Evolutionary conservation across 2,888 invertebrate species (phyloP), one percentile per base, ranked within the genome.

Genomic region (Pseudococcus viburni): DNA sequence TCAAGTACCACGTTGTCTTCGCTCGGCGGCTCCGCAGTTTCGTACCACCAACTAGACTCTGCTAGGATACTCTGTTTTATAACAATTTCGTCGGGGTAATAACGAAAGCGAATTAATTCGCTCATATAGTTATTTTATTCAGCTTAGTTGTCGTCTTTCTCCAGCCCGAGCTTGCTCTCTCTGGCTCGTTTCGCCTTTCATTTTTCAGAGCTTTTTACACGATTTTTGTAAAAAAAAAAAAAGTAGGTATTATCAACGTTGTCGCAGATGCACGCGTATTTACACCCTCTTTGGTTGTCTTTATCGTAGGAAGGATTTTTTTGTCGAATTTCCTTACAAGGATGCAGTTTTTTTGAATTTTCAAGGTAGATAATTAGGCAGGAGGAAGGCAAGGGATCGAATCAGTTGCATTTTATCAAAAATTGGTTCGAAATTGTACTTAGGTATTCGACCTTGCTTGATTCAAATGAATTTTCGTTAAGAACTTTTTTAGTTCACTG

Each of bases 101-200:
- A 64, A 64, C 19, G 64, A 64, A 64, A 64, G 64, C 73, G 73
- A 73, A 73, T 73, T 73, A 73, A 73, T 73, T 73, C 73, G 73
- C 73, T 73, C 73, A 33, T 73, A 73, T 73, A 73, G 26, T 73
- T 73, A 73, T 33, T 33, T 73, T 73, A 73, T 73, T 64, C 64
- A 64, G 64, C 64, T 64, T 22, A 6, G 22, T 22, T 22, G 11
- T 11, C 64, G n/a, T 19, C 22, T 64, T 59, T n/a, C 59, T 19
- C 64, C 11, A 19, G 59, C 48, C 0, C 48, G 42, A 33, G 26
- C 26, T 9, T 9, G 42, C 42, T 42, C 42, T 42, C 42, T 51
- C 15, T 15, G 4, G 9, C 51, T 12, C 51, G 51, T 2, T 12
- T 51, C 51, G 51, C 51, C 12, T 51, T 51, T 51, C 51, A 51